Percentiles rank a stretch among this genome's conserved stretches.
Evolutionary conservation across 2,113 vertebrate genomes (phyloP).

Genomic region (Meles meles): DNA sequence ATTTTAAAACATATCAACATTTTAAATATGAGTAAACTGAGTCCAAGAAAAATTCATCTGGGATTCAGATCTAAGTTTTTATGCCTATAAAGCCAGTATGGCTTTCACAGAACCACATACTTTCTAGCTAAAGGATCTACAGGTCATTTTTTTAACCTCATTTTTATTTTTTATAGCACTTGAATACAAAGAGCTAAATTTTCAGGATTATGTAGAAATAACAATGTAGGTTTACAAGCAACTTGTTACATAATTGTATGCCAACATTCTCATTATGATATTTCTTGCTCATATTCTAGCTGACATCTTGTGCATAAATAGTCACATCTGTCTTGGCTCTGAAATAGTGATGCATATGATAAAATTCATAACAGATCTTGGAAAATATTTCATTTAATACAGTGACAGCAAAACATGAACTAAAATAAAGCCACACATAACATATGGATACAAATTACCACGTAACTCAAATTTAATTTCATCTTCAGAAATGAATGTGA

Average conservation of each 20-base stretch:
- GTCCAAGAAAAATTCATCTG: not conserved
- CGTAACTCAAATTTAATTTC: constrained; percentile 43
- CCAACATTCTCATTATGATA: constrained; percentile 55
- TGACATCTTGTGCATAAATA: constrained; percentile 65
- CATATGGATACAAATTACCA: constrained; percentile 25
- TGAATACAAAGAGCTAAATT: not conserved
- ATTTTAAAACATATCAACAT: not conserved
- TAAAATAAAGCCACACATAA: constrained; percentile 43
- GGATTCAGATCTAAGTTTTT: not conserved
- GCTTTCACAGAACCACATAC: not conserved
- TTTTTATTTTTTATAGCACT: constrained; percentile 18
- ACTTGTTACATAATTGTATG: constrained; percentile 40
- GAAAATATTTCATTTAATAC: constrained; percentile 60
- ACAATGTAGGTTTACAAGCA: constrained; percentile 33
- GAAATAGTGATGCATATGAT: constrained; percentile 43
- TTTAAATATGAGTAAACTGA: not conserved
- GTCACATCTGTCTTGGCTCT: constrained; percentile 68
- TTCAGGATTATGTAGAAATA: not conserved
- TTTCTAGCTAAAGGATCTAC: not conserved
- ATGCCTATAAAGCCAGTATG: not conserved
- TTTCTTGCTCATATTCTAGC: constrained; percentile 59
- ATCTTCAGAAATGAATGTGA: not conserved
- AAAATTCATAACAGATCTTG: constrained; percentile 53
- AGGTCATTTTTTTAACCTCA: not conserved
- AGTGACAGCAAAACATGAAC: constrained; percentile 52